Base-by-base conservation (phyloP, 2,113 vertebrate genomes). In the Jaculus jaculus region DNA sequence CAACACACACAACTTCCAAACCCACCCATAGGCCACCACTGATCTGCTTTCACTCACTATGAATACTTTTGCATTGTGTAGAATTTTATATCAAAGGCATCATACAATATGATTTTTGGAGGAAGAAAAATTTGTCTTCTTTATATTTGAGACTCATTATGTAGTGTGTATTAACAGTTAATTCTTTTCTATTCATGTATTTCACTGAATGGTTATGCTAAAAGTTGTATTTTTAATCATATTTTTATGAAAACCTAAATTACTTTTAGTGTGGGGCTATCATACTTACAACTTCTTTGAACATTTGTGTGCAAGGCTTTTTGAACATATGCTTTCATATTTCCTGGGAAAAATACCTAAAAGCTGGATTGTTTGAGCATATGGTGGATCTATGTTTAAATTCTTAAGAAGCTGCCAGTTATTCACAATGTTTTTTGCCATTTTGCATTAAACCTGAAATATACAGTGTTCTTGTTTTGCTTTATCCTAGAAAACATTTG, bases 371-470 rank as follows among this genome's bases (percentile, higher is more conserved):
- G 69, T 37, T 90, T 20, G 63, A 72, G 60, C 47, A 74, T 65
- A 83, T 82, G 86, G 69, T 73, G 88, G 60, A 54, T 84, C 61
- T 92, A 32, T 90, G 71, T 79, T 94, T 94, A 94, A 79, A 8
- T 77, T 92, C 69, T 80, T 65, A 80, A 71, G 42, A 87, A 90
- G 80, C 39, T 54, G 32, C 61, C 18, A 89, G 30, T 60, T 75
- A 79, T 89, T 89, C 30, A 83, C 66, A 69, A 71, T 12, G 69
- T 5, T 74, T 65, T 63, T 66, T 63, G 3, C 18, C 30, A 28
- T 79, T 96, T 83, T 87, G 32, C 30, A 68, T 83, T 93, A 28
- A 26, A 66, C 16, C 20, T 58, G 15, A 24, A 82, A 65, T 37
- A 39, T 20, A 47, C 60, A 65, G 7, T 75, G 26, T 80, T 89